Percentiles rank a stretch among this genome's conserved stretches.
phyloP scores from a whole-genome alignment of 2,888 invertebrate genomes.

The Ypsolopha sequella region DNA sequence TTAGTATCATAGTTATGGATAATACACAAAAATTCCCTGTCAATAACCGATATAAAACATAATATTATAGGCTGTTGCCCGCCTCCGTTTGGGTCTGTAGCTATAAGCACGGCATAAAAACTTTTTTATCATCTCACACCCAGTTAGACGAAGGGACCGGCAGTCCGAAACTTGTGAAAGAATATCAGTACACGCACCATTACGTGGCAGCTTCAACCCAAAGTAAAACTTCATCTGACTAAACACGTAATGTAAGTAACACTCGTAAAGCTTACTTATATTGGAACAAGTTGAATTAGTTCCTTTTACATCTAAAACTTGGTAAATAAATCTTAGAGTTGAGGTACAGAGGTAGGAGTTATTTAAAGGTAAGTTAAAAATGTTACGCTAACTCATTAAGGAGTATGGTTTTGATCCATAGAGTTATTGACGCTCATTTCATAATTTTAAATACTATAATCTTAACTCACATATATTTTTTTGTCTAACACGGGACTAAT shows the following conservation, averaged over 20 bases:
- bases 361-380: too few relatives aligned
- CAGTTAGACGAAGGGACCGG: slow-evolving; percentile 21
- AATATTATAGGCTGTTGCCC: not conserved
- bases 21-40: not conserved
- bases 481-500: too few relatives aligned
- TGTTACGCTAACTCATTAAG: too few relatives aligned
- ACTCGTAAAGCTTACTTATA: not conserved
- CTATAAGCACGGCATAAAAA: slow-evolving; percentile 61
- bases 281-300: slow-evolving; percentile 4
- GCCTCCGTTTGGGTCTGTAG: slow-evolving; percentile 12
- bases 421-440: too few relatives aligned
- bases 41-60: not conserved
- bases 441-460: too few relatives aligned
- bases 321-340: too few relatives aligned
- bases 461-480: too few relatives aligned
- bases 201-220: slow-evolving; percentile 22
- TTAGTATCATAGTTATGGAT: not conserved
- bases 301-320: not conserved
- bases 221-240: slow-evolving; percentile 5
- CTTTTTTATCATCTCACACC: slow-evolving; percentile 49
- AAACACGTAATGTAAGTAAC: slow-evolving; percentile 4
- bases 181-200: slow-evolving; percentile 46
- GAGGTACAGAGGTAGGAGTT: too few relatives aligned
- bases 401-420: too few relatives aligned
- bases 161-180: slow-evolving; percentile 42